phyloP scores from a whole-genome alignment of 2,797 vertebrate genomes.

The Thripadectes ignobilis region DNA sequence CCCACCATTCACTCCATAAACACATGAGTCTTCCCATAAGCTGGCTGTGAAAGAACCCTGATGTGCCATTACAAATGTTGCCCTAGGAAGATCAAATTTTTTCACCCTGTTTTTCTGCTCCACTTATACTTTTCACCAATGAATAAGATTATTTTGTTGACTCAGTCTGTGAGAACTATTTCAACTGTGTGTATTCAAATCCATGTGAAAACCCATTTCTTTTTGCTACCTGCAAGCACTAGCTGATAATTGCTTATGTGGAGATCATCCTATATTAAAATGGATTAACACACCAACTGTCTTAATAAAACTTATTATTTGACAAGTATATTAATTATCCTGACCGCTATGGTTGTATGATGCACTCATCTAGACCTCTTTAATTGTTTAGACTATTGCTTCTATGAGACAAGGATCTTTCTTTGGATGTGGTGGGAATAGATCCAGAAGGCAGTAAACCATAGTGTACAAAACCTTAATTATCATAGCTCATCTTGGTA shows the following conservation, averaged over 20 bases:
- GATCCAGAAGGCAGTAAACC: constrained; percentile 9
- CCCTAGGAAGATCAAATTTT: background rate
- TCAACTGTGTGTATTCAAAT: background rate
- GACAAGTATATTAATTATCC: background rate
- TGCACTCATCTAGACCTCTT: background rate
- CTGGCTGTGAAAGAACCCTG: background rate
- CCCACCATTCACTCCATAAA: background rate
- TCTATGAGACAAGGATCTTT: constrained; percentile 24
- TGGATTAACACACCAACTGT: background rate
- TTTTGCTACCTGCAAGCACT: background rate
- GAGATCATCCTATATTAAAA: background rate
- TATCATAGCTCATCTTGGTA: background rate
- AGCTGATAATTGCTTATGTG: background rate
- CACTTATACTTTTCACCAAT: background rate
- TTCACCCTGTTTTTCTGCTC: background rate
- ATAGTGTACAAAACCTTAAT: constrained; percentile 23
- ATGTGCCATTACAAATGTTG: background rate
- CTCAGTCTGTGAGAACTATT: background rate
- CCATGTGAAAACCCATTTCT: background rate
- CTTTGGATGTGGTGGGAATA: constrained; percentile 5
- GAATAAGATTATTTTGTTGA: background rate
- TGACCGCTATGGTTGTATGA: background rate
- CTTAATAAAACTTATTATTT: constrained; percentile 7
- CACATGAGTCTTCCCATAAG: background rate
- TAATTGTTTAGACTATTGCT: background rate